Evolutionary conservation across 2,888 invertebrate genomes (phyloP), one percentile per base, ranked within the genome.

Genomic region (Phlogophora meticulosa): DNA sequence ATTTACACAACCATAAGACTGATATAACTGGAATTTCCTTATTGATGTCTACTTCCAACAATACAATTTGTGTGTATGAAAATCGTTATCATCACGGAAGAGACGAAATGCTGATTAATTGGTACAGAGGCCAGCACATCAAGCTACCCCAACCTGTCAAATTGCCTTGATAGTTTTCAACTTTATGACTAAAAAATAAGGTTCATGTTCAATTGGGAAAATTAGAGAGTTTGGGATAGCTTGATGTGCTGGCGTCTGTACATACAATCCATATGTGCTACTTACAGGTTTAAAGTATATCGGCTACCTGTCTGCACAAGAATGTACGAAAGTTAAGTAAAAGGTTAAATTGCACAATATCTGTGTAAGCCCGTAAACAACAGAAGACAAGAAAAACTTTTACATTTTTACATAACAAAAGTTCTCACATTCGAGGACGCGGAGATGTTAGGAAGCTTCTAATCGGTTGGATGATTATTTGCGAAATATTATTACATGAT

Each of bases 381-480:
- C 36, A n/a, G 9, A 48, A 64, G 43, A 61, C 48, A 36, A 28
- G 48, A 59, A 36, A 55, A 69, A 65, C 65, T 71, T 68, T 80
- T 73, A 70, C 60, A 73, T 69, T 71, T 77, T 75, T 78, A 73
- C 51, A 59, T 76, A 78, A 68, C 28, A 62, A 42, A 58, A 56
- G n/a, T n/a, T n/a, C n/a, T n/a, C 22, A 38, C n/a, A 15, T 22
- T 20, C 5, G 15, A 55, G 17, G 34, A 42, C 36, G n/a, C 10
- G 17, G 17, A 15, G 24, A 13, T 43, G 20, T 52, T 53, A 60
- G 45, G 38, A 53, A 40, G 15, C 52, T 20, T 45, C n/a, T 17
- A 3, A 34, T 20, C 15, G 24, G 15, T 36, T 22, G 4, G 3
- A 34, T 32, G 2, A 7, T 17, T 56, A 24, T 38, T 9, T 13